Evolutionary conservation across 1,140 invertebrate genomes (phyloP).

Genomic region (Apolygus lucorum): DNA sequence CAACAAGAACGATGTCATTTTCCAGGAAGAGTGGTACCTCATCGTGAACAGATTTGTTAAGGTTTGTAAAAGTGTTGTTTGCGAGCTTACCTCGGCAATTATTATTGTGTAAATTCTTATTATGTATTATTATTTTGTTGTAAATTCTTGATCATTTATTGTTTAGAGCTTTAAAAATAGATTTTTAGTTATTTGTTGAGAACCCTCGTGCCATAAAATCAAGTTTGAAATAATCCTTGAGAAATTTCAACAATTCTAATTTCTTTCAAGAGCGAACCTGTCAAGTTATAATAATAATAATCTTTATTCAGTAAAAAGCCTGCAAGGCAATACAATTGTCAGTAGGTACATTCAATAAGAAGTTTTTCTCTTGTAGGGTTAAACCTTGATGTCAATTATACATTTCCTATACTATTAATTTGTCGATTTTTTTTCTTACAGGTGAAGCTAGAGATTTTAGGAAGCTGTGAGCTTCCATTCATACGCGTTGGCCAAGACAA

Average conservation of each 20-base stretch:
- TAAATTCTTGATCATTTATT: background rate
- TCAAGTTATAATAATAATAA: no score
- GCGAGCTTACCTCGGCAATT: background rate
- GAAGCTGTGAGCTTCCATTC: background rate
- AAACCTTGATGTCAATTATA: no score
- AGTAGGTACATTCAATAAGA: background rate
- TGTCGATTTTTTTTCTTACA: background rate
- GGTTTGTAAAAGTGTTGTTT: background rate
- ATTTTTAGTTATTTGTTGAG: no score
- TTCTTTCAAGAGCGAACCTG: background rate
- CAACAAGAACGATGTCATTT: background rate
- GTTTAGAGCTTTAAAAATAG: background rate
- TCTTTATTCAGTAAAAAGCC: no score
- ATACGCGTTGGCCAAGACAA: background rate
- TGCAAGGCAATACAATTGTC: no score
- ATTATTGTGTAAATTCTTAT: background rate
- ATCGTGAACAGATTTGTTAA: background rate
- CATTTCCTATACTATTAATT: no score
- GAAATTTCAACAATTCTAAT: background rate
- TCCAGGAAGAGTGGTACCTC: constrained; percentile 13
- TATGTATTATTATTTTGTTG: background rate
- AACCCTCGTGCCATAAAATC: no score
- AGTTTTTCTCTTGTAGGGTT: no score
- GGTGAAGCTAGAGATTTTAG: constrained; percentile 7
- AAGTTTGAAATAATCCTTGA: no score